Evolutionary conservation across 2,113 vertebrate species (phyloP).

Genomic region (Spilogale gracilis): DNA sequence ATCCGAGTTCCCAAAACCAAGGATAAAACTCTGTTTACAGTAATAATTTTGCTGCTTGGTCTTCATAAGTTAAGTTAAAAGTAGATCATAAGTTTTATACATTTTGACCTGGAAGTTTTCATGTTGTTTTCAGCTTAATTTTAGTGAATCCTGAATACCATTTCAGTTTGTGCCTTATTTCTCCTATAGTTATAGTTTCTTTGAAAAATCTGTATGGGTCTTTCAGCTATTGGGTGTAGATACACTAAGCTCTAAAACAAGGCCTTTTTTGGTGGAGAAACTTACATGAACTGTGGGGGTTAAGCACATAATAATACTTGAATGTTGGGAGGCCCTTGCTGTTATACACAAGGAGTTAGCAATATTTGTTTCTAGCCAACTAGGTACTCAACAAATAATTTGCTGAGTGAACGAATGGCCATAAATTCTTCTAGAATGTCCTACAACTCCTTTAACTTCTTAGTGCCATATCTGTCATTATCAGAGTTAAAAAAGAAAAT

Average conservation of each 20-base stretch:
- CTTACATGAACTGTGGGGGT: neutral
- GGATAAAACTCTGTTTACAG: neutral
- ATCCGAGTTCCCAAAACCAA: conserved; percentile 42
- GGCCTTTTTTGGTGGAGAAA: neutral
- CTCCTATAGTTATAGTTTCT: neutral
- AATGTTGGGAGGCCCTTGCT: neutral
- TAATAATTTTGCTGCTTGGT: conserved; percentile 38
- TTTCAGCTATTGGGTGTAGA: neutral
- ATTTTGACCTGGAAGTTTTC: conserved; percentile 48
- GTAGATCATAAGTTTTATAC: neutral
- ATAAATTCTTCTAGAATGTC: neutral
- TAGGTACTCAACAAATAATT: neutral
- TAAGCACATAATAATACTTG: neutral
- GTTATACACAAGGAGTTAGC: neutral
- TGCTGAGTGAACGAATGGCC: conserved; percentile 1
- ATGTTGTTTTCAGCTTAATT: conserved; percentile 41
- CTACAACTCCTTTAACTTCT: neutral
- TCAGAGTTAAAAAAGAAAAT: neutral
- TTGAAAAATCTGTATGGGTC: neutral
- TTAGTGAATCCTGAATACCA: neutral
- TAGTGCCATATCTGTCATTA: neutral
- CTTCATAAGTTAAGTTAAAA: neutral
- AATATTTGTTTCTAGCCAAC: conserved; percentile 11
- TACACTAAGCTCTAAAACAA: neutral
- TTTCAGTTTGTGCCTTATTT: neutral